Evolutionary conservation across 2,888 invertebrate species (phyloP).

Genomic region (Pristionchus entomophagus): DNA sequence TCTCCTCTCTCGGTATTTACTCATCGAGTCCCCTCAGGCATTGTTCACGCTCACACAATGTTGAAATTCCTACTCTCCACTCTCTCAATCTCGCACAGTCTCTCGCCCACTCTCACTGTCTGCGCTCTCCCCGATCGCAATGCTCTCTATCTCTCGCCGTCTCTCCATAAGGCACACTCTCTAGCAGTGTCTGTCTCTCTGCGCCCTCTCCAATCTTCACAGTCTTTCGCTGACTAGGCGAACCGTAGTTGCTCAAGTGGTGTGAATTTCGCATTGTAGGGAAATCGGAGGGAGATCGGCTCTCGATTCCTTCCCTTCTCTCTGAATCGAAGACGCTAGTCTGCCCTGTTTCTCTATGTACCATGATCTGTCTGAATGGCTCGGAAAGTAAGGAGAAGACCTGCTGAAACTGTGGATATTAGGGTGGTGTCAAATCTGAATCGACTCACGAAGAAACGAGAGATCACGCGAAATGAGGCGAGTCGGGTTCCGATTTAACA

Average conservation of each 20-base stretch:
- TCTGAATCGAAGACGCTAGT: background rate
- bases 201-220: background rate
- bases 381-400: too few relatives aligned
- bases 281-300: background rate
- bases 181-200: background rate
- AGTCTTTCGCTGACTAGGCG: background rate
- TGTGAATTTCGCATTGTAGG: background rate
- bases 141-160: background rate
- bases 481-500: too few relatives aligned
- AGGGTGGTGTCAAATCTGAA: too few relatives aligned
- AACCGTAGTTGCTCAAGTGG: background rate
- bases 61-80: background rate
- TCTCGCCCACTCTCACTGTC: background rate
- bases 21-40: conserved; percentile 38
- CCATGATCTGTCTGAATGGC: background rate
- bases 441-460: too few relatives aligned
- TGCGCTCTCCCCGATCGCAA: background rate
- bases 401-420: too few relatives aligned
- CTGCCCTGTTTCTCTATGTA: background rate
- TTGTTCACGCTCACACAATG: background rate
- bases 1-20: conserved; percentile 15
- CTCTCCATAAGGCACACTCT: background rate
- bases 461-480: too few relatives aligned
- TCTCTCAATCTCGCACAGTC: conserved; percentile 7
- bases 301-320: background rate